Evolutionary conservation across 2,113 vertebrate genomes (phyloP), one percentile per base, ranked within the genome.

Genomic region (Oncorhynchus nerka): DNA sequence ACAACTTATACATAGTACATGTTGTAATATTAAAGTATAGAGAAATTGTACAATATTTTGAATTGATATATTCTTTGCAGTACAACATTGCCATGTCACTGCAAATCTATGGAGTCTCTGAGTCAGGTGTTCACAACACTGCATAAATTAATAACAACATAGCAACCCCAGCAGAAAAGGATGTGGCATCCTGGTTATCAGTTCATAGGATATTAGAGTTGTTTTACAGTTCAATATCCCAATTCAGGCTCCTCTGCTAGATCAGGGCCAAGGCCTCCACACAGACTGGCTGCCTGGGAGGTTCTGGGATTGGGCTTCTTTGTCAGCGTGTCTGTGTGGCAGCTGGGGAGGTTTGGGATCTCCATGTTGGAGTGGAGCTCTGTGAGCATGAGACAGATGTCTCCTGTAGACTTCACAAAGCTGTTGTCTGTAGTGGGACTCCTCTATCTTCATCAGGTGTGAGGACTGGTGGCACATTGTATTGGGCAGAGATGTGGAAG

Each of bases 191-290:
- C 66, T 68, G 28, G 30, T 26, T 39, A 12, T 68, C 30, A 68
- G 32, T n/a, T 55, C 15, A 34, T 68, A 39, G 9, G 20, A 28
- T 39, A 22, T 8, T 77, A 59, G 75, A 49, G 34, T 32, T 72
- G 45, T 55, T 32, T 72, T 3, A 69, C 57, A 20, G 74, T 6
- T 80, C 55, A 16, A 0, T 16, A 32, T 70, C 30, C 45, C 45
- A 22, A 6, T 26, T 45, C 6, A 24, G 24, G 65, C 69, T 59
- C n/a, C n/a, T 22, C 1, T 55, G 49, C 4, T 30, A 30, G 30
- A 30, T 30, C 4, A 30, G 30, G 30, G 30, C 30, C 30, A 91
- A 0, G 88, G 89, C 66, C 89, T 87, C 87, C 88, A 89, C 75
- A 90, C 5, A 15, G 78, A 70, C 64, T 84, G 84, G 72, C 34